Evolutionary conservation across 2,888 invertebrate genomes (phyloP).

Genomic region (Baccha elongata): DNA sequence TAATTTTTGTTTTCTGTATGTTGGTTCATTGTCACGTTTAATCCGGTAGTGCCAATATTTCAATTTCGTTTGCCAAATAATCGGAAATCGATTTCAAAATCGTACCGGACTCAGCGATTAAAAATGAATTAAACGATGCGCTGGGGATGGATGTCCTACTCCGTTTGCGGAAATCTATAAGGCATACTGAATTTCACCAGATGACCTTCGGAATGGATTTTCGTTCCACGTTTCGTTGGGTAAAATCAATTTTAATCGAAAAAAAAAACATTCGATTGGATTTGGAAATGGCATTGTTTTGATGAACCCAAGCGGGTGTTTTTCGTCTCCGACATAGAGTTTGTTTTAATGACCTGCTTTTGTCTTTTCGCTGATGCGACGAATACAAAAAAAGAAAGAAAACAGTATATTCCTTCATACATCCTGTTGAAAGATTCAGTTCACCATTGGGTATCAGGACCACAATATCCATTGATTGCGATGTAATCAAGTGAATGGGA

Average conservation of each 20-base stretch:
- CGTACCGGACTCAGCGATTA: conserved; percentile 26
- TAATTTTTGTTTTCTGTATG: not conserved
- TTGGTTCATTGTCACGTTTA: conserved; percentile 8
- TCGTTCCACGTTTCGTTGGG: conserved; percentile 14
- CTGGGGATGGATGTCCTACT: not conserved
- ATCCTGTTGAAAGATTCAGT: conserved; percentile 50
- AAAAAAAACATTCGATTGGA: conserved; percentile 53
- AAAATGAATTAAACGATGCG: conserved; percentile 58
- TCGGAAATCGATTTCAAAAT: conserved; percentile 54
- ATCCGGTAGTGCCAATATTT: conserved; percentile 4
- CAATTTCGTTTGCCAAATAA: conserved; percentile 36
- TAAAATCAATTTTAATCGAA: conserved; percentile 68
- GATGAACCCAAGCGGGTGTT: conserved; percentile 40
- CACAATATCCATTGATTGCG: conserved; percentile 72
- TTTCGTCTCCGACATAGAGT: conserved; percentile 8
- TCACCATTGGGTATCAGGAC: conserved; percentile 49
- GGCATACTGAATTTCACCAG: conserved; percentile 55
- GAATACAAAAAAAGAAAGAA: not conserved
- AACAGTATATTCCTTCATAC: conserved; percentile 22
- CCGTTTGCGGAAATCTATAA: conserved; percentile 39
- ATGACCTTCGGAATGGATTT: conserved; percentile 27
- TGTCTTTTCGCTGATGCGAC: conserved; percentile 41
- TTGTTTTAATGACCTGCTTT: conserved; percentile 64
- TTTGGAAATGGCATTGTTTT: conserved; percentile 52
- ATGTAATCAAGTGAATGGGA: conserved; percentile 69